Percentiles rank a stretch among this genome's conserved stretches.
Evolutionary conservation across 2,113 vertebrate species (phyloP).

Genomic region (Pao palembangensis): DNA sequence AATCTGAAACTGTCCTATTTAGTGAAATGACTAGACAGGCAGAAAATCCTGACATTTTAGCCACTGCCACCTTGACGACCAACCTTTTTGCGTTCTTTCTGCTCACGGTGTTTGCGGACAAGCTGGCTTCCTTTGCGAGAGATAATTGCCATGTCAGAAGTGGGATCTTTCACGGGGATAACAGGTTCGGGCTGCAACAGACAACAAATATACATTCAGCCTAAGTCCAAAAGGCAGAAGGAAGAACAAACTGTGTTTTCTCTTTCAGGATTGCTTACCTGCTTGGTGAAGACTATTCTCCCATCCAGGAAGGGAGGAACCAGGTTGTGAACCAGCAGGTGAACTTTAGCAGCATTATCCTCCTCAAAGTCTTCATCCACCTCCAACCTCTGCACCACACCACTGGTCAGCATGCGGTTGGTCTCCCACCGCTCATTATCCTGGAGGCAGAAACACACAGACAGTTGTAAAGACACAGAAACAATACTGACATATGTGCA

Average conservation of each 20-base stretch:
- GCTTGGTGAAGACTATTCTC: conserved; percentile 97
- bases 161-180: conserved; percentile 94
- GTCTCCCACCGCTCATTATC: conserved; percentile 99
- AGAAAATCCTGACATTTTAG: background rate
- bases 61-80: background rate
- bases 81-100: conserved; percentile 97
- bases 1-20: background rate
- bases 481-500: background rate
- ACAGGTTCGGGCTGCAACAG: conserved; percentile 88
- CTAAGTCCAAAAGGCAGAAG: background rate
- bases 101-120: conserved; percentile 95
- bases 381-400: conserved; percentile 94
- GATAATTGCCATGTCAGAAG: conserved; percentile 96
- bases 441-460: conserved; percentile 60
- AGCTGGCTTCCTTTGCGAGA: conserved; percentile 96
- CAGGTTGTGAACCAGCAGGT: conserved; percentile 93
- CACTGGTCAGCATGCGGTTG: conserved; percentile 98
- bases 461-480: background rate
- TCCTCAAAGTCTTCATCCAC: conserved; percentile 98
- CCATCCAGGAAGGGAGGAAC: conserved; percentile 97
- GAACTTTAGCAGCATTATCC: conserved; percentile 94
- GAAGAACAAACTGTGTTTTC: background rate
- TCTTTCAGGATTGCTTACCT: conserved; percentile 70
- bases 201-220: conserved; percentile 9
- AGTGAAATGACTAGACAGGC: background rate